phyloP scores from a whole-genome alignment of 2,113 vertebrate genomes.

The Procavia capensis region DNA sequence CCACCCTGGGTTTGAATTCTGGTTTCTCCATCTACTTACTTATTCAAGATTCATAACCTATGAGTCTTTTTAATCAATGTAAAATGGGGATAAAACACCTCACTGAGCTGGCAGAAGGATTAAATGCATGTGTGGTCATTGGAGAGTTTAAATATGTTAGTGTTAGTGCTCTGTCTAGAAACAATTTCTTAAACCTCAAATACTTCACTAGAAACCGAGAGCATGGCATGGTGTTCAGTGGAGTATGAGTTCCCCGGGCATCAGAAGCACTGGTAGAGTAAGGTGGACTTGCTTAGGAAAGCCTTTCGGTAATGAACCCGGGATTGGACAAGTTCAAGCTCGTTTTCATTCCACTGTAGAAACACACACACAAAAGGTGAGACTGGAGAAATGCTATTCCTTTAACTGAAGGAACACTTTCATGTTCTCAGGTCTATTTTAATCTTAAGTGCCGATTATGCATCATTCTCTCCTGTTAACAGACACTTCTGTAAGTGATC shows the following conservation, averaged over 20 bases:
- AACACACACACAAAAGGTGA: slow-evolving; percentile 53
- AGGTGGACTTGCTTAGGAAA: slow-evolving; percentile 45
- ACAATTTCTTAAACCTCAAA: slow-evolving; percentile 40
- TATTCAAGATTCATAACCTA: not conserved
- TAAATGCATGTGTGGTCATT: not conserved
- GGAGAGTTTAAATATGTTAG: not conserved
- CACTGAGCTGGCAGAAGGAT: not conserved
- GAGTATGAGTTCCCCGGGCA: slow-evolving; percentile 41
- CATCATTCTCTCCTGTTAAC: slow-evolving; percentile 80
- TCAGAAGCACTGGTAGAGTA: slow-evolving; percentile 57
- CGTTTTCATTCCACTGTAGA: slow-evolving; percentile 60
- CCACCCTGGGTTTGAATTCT: slow-evolving; percentile 48
- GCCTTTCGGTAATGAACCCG: slow-evolving; percentile 53
- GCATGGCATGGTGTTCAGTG: slow-evolving; percentile 44
- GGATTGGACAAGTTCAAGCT: slow-evolving; percentile 59
- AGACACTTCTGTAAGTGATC: slow-evolving; percentile 82
- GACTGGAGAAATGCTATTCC: slow-evolving; percentile 71
- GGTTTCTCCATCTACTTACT: not conserved
- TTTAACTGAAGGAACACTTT: slow-evolving; percentile 80
- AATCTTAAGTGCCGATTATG: slow-evolving; percentile 82
- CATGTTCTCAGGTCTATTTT: slow-evolving; percentile 82
- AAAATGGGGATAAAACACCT: not conserved
- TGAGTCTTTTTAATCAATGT: not conserved
- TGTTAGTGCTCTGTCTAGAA: slow-evolving; percentile 28
- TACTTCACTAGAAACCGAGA: slow-evolving; percentile 52